Evolutionary conservation across 64 coral and sea anemone genomes (phyloP), one percentile per base, ranked within the genome.

Genomic region (Stichodactyla mertensii): DNA sequence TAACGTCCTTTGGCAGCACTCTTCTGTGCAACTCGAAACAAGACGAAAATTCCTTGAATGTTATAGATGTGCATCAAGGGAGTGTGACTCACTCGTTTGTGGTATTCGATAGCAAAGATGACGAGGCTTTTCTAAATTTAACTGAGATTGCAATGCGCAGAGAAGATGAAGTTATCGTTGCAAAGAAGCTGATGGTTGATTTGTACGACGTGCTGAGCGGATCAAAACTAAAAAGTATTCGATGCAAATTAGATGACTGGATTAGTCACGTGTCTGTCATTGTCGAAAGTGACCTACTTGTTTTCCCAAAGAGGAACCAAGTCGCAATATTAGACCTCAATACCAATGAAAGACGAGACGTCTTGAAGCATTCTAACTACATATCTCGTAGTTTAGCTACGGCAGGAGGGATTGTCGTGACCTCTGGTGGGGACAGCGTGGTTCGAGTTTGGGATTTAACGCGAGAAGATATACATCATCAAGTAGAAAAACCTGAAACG

Each of bases 121-220:
- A 95, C 54, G 94, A 95, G 22, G 71, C 85, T 13, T 92, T 95
- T 66, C 94, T 95, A 52, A 87, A 95, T 87, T 64, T 95, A 22
- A 95, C 94, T 7, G 86, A 95, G 56, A 85, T 95, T 69, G n/a
- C 84, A 8, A 92, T 95, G 94, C 89, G 74, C 84, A 84, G 83
- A 51, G 79, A 89, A 62, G 59, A 70, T 9, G 90, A 95, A 70
- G 87, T 95, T 18, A 57, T 95, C 15, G 91, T 95, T 52, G 94
- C 91, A 15, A 95, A 95, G 87, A 95, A 95, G 62, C 89, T 92
- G 87, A 89, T 88, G 45, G 86, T 95, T 70, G 94, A 92, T 16
- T 55, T 95, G 56, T 95, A 92, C 52, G 64, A 88, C 51, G 71
- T 95, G 0, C 86, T 87, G 26, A 74, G 81, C 9, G 94, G 91